Conservation (phyloP, 2,113 vertebrate genomes). For the Labeo catla region DNA sequence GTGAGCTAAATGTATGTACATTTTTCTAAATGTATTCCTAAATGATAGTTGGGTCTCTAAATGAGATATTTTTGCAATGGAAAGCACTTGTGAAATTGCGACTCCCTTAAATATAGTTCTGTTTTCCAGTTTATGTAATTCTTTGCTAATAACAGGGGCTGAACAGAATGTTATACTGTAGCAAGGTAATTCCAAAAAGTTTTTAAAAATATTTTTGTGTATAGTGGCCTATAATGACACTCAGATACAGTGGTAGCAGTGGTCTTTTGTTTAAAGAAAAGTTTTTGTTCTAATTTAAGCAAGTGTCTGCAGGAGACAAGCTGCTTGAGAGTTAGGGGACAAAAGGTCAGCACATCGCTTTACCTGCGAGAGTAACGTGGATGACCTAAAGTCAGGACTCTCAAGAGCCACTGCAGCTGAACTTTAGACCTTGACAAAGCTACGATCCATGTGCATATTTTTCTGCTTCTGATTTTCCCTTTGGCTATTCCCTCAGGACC, state of each 20-base stretch:
- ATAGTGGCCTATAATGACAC: neutral
- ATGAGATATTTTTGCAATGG: neutral
- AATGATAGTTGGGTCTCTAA: neutral
- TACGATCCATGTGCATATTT: conserved; percentile 30
- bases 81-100: neutral
- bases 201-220: neutral
- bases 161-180: neutral
- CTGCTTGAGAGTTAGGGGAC: conserved; percentile 67
- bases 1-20: neutral
- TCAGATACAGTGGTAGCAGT: neutral
- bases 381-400: conserved; percentile 37
- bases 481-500: neutral
- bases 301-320: conserved; percentile 61
- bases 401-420: conserved; percentile 35
- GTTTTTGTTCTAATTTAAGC: conserved; percentile 62
- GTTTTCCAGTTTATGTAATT: neutral
- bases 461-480: conserved; percentile 20
- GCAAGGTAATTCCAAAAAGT: neutral
- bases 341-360: conserved; percentile 66
- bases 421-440: conserved; percentile 41
- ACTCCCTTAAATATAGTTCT: neutral
- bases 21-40: neutral
- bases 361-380: conserved; percentile 49
- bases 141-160: neutral
- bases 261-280: conserved; percentile 38